Base-by-base conservation (phyloP, 2,113 vertebrate genomes). In the Podarcis cretensis region DNA sequence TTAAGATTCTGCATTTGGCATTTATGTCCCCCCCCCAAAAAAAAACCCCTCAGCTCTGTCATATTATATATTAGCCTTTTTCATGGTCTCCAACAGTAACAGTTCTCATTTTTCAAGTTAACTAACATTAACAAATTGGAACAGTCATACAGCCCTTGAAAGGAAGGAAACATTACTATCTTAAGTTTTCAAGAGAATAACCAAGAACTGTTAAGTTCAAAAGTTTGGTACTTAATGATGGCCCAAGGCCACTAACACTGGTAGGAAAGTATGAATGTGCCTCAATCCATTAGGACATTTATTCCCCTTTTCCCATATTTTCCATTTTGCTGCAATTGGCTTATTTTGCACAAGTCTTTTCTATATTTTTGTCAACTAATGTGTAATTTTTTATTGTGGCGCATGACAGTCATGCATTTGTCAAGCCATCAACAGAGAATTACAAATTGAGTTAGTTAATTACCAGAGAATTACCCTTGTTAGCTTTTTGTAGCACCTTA, bases 71-170 rank as follows among this genome's bases (percentile, higher is more conserved):
- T 83, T 92, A 92, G 84, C 74, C 14, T n/a, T 23, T 90, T 87
- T 95, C 94, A 91, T 92, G 91, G 92, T 94, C 87, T 91, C 66
- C 87, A 90, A 86, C 30, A 81, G 57, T 57, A 79, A 57, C 43
- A 76, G 77, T 94, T 94, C 94, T 93, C 74, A 94, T 94, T 93
- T 95, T 95, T 93, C 92, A 95, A 94, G 91, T 90, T 91, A 88
- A 90, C 90, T 96, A 94, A 94, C 93, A 77, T 92, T 81, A 35
- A 23, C 9, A 68, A 63, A 83, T 95, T 92, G 89, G 87, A 94
- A 87, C 87, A 68, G 6, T 89, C 86, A 84, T 84, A 74, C 71
- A 18, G 35, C 65, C 23, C 43, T 43, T 83, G 35, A 40, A 37
- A 68, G 4, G 14, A 68, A n/a, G 83, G 89, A 92, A 88, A 32